A percentile compares a stretch with the other conserved stretches of the same genome.
Evolutionary conservation across 2,113 vertebrate species (phyloP).

Genomic region (Oreochromis tanganicae): DNA sequence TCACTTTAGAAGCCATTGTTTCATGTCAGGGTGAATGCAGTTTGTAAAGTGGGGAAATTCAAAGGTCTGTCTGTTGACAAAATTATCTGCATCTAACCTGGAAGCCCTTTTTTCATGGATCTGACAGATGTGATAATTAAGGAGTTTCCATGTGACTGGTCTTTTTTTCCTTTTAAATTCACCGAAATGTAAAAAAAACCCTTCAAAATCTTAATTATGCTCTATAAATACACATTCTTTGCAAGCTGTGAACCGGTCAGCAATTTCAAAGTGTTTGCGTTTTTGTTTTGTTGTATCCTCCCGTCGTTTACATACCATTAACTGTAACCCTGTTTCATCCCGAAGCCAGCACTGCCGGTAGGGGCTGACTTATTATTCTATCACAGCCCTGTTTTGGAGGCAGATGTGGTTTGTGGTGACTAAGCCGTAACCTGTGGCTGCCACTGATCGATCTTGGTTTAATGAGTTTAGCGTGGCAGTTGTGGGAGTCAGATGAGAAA

Average conservation of each 20-base stretch:
- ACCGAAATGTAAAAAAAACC: fast-evolving
- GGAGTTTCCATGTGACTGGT: neutral
- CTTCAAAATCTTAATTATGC: neutral
- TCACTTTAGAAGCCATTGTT: neutral
- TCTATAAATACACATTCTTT: neutral
- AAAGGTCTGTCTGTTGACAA: neutral
- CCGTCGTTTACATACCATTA: neutral
- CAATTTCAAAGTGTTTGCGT: neutral
- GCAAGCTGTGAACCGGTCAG: neutral
- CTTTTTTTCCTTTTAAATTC: neutral
- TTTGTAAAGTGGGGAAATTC: neutral
- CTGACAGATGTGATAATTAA: neutral
- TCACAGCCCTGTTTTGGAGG: neutral
- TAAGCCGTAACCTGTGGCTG: neutral
- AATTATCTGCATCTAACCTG: neutral
- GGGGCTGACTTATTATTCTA: constrained; percentile 9
- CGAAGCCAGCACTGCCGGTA: neutral
- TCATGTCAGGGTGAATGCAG: neutral
- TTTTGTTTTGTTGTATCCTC: neutral
- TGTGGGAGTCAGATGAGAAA: neutral
- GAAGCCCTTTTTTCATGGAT: neutral
- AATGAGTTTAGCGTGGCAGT: neutral
- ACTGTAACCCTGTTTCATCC: neutral
- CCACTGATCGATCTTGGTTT: constrained; percentile 19
- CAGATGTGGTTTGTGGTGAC: constrained; percentile 23